A percentile compares a stretch with the other conserved stretches of the same genome.
These are phyloP conservation scores for Drosophila sordidula DNA, from an alignment of 2,888 invertebrate genomes.

Conservation along the genomic window DNA sequence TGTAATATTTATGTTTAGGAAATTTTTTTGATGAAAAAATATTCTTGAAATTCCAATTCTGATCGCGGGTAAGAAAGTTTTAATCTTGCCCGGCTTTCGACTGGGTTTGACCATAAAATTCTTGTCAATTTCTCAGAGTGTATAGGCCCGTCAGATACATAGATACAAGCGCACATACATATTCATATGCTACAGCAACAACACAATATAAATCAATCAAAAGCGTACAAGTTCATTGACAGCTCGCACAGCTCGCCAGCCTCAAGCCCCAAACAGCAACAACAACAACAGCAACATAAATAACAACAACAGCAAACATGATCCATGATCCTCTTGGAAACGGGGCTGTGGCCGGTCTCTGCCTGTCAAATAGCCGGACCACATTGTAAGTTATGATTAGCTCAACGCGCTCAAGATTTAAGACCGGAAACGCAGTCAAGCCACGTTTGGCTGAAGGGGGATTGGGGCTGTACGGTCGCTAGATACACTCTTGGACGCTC, in stretches of 20 bases:
- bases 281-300: constrained; percentile 15
- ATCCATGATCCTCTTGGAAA: constrained; percentile 71
- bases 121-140: background rate
- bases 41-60: no score
- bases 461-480: background rate
- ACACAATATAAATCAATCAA: constrained; percentile 84
- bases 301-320: constrained; percentile 55
- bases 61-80: no score
- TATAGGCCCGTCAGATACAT: constrained; percentile 1
- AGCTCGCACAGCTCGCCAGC: constrained; percentile 82
- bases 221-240: constrained; percentile 83
- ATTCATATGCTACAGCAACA: constrained; percentile 46
- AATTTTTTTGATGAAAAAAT: no score
- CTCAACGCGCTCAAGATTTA: constrained; percentile 80
- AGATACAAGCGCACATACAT: constrained; percentile 18
- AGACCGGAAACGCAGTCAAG: constrained; percentile 73
- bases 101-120: background rate
- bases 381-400: constrained; percentile 82
- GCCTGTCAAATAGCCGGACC: constrained; percentile 81
- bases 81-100: no score
- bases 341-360: constrained; percentile 62
- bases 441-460: background rate
- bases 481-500: constrained; percentile 24
- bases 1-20: no score
- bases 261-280: constrained; percentile 40